Evolutionary conservation across 1,140 invertebrate species (phyloP), one percentile per base, ranked within the genome.

Genomic region (Pseudomyrmex sp.): DNA sequence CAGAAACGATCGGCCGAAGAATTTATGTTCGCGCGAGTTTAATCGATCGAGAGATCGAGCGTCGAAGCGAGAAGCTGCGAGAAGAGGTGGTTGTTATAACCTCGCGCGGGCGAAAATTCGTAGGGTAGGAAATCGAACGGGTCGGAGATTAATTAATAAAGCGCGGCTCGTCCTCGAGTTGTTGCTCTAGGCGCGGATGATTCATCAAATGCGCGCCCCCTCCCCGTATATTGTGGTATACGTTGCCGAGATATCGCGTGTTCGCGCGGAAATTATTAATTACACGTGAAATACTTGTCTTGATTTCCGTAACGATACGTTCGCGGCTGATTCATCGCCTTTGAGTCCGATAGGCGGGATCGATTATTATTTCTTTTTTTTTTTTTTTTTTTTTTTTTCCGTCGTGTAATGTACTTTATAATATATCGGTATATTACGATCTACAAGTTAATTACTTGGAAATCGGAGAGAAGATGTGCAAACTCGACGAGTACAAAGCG

Each of bases 61-160:
- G 35, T 61, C 52, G 26, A 62, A 52, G 69, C 72, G 54, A 52
- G 9, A 44, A 12, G 35, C 35, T 7, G 35, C 10, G 35, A 52
- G 58, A 5, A 52, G 58, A 5, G 35, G 23, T 18, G 18, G 18
- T 18, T 35, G 65, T 79, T 50, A 23, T 7, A 35, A 35, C 0
- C 48, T 23, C 23, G 20, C n/a, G n/a, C 20, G 20, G 50, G n/a
- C 62, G 65, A 66, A 80, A 61, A 79, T 61, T 69, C 50, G n/a
- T 23, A 73, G 82, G 82, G 87, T 23, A 73, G 82, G 87, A 87
- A 90, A 87, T 85, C 75, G 58, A 59, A 2, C 69, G 75, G 63
- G 58, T 23, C 56, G 61, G 68, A 72, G 56, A 73, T 85, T 88
- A 88, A 88, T 88, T 88, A 88, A 85, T 88, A 88, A 82, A 88